Base-by-base conservation (phyloP, 2,113 vertebrate species). In the Romanogobio albipinnatus region DNA sequence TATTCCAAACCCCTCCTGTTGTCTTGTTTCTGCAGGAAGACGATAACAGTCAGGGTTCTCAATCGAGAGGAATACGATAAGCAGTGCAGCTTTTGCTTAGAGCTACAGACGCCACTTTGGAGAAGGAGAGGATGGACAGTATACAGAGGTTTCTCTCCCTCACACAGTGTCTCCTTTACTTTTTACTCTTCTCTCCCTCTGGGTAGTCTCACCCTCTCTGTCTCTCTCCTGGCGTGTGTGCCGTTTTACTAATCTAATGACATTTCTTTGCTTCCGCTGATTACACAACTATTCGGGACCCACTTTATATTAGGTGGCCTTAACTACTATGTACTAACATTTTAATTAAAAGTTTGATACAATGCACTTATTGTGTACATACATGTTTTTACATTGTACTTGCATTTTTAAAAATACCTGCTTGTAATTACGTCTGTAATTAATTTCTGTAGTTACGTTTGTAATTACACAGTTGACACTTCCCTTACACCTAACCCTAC, bases 11-110 rank as follows among this genome's bases (percentile, higher is more conserved):
- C 90, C 92, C 95, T 76, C 82, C 64, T 96, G 93, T 96, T 96
- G 93, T 98, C 95, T 97, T 99, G 96, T 98, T 95, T 96, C 96
- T 95, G 95, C 98, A 99, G 98, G 98, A 98, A 99, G 95, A 96
- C 93, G 96, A 95, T 99, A 95, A 93, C 95, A 91, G 75, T 99
- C 97, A 98, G 93, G 96, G 95, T 99, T 95, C 96, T 96, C 97
- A 96, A 99, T 96, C 97, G 96, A 93, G 97, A 99, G 96, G 97
- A 97, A 93, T 99, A 99, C 97, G 96, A 97, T 96, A 99, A 99
- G 97, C 96, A 96, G 95, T 96, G 96, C 96, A 98, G 95, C 96
- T 99, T 99, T 98, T 97, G 93, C 97, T 80, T 99, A 95, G 95
- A 96, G 93, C 97, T 99, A 91, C 95, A 96, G 93, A 94, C 95